Percentiles rank a stretch among this genome's conserved stretches.
Evolutionary conservation across 2,113 vertebrate genomes (phyloP).

Genomic region (Montifringilla adamsi): DNA sequence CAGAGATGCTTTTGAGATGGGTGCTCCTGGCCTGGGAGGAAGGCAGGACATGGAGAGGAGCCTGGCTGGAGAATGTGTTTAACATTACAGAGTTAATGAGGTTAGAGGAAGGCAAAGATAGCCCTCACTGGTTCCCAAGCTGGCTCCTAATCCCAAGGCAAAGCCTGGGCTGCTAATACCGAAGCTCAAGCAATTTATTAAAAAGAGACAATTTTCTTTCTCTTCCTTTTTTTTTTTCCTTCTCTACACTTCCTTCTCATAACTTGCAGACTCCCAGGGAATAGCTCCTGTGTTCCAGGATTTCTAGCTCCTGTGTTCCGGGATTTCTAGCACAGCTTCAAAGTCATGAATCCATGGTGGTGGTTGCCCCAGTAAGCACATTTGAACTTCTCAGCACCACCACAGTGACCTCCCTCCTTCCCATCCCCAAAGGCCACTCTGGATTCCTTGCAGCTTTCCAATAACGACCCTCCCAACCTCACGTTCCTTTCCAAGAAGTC

Average conservation of each 20-base stretch:
- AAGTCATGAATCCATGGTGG: not conserved
- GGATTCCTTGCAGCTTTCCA: not conserved
- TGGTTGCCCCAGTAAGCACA: not conserved
- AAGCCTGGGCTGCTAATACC: not conserved
- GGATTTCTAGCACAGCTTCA: not conserved
- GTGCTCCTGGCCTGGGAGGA: constrained; percentile 28
- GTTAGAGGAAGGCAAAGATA: constrained; percentile 49
- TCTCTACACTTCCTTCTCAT: not conserved
- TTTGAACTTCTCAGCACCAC: not conserved
- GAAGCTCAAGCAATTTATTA: constrained; percentile 27
- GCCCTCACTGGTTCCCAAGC: constrained; percentile 19
- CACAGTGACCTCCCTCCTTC: not conserved
- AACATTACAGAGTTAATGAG: constrained; percentile 60
- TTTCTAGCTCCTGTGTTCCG: not conserved
- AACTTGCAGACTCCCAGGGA: not conserved
- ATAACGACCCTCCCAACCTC: not conserved
- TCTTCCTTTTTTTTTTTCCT: not conserved
- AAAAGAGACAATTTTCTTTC: constrained; percentile 35
- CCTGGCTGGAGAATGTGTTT: constrained; percentile 23
- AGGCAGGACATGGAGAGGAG: not conserved
- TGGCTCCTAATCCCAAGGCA: constrained; percentile 43
- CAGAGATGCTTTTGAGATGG: constrained; percentile 40
- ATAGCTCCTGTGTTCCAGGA: not conserved
- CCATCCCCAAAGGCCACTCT: not conserved
- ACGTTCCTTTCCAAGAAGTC: not conserved